Percentiles rank a stretch among this genome's conserved stretches.
These are phyloP conservation scores for Lypha dubia DNA, from an alignment of 2,888 invertebrate species.

Conservation along the genomic window DNA sequence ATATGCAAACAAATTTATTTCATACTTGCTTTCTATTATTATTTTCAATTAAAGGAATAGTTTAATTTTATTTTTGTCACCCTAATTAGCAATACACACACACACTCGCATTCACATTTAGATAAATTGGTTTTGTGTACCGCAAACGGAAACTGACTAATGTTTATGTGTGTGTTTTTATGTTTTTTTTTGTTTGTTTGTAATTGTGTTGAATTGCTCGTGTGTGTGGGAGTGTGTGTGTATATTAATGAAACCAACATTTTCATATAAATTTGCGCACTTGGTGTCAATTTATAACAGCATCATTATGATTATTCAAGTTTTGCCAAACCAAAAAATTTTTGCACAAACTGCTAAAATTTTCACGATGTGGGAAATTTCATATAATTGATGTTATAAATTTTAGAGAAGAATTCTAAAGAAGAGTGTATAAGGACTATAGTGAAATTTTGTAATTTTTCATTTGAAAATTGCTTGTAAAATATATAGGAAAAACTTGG, in stretches of 20 bases:
- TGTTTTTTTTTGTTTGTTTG: not conserved
- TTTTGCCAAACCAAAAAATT: constrained; percentile 15
- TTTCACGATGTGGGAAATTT: not conserved
- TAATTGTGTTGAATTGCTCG: not conserved
- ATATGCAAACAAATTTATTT: not conserved
- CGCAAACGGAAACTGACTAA: constrained; percentile 60
- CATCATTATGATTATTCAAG: constrained; percentile 43
- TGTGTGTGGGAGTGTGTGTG: not conserved
- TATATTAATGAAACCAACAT: constrained; percentile 13
- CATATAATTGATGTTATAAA: not conserved
- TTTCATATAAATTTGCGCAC: constrained; percentile 74
- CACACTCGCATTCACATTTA: not conserved
- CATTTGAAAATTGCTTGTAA: no score
- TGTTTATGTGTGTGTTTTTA: not conserved
- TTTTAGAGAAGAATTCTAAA: not conserved
- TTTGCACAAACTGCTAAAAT: not conserved
- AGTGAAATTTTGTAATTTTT: no score
- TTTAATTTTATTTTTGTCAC: not conserved
- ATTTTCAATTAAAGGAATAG: not conserved
- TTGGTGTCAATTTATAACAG: constrained; percentile 77
- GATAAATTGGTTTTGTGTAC: constrained; percentile 27
- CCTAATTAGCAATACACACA: not conserved
- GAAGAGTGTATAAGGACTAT: no score
- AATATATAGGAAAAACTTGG: no score
- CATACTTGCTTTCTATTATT: not conserved